Evolutionary conservation across 2,797 vertebrate genomes (phyloP).

Genomic region (Syndactyla subalaris): DNA sequence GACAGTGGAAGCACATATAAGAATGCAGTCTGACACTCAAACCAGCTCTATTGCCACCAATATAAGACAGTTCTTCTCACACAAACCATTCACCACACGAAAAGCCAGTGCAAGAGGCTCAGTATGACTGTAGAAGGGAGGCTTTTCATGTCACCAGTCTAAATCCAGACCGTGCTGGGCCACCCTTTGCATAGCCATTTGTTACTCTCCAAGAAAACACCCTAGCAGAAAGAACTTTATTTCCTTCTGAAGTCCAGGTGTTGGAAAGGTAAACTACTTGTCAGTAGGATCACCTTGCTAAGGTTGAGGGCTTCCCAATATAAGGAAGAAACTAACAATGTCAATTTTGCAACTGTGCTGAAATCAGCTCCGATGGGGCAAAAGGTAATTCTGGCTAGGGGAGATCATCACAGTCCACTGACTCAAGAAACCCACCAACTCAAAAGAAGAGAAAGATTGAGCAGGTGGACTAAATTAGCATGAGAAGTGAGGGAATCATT

Average conservation of each 20-base stretch:
- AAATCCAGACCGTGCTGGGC: accelerated
- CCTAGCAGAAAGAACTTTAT: not conserved
- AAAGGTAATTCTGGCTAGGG: not conserved
- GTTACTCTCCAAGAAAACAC: not conserved
- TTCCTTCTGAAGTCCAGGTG: not conserved
- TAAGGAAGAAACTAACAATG: not conserved
- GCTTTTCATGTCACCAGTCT: not conserved
- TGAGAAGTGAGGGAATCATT: not conserved
- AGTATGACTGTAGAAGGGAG: not conserved
- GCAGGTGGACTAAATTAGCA: not conserved
- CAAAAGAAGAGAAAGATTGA: not conserved
- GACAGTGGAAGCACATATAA: not conserved
- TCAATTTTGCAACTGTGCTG: not conserved
- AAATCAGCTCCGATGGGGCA: not conserved
- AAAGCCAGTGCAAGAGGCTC: not conserved
- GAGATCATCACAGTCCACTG: not conserved
- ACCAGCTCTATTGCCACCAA: not conserved
- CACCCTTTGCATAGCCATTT: not conserved
- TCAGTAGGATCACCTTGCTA: not conserved
- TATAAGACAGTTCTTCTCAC: not conserved
- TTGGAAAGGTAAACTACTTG: not conserved
- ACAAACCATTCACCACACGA: not conserved
- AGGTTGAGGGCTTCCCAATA: not conserved
- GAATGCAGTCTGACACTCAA: not conserved
- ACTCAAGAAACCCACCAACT: not conserved